phyloP scores from a whole-genome alignment of 2,113 vertebrate genomes.

The Mesocricetus auratus region DNA sequence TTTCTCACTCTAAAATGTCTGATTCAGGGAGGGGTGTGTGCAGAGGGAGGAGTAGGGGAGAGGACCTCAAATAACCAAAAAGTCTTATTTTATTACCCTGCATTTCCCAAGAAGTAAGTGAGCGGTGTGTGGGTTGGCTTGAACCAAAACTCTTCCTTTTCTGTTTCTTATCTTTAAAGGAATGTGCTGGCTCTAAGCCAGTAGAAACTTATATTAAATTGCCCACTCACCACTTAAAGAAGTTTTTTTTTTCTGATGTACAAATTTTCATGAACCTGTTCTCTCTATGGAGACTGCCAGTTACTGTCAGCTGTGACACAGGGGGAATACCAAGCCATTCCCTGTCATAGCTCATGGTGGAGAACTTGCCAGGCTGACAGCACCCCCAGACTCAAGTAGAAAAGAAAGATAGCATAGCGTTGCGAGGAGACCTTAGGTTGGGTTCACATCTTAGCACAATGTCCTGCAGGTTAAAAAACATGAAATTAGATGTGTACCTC shows the following conservation, averaged over 20 bases:
- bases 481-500: neutral
- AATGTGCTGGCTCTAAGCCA: neutral
- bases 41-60: neutral
- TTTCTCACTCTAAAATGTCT: slow-evolving; percentile 91
- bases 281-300: neutral
- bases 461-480: neutral
- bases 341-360: neutral
- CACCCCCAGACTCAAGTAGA: neutral
- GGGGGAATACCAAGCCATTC: neutral
- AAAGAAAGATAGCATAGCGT: neutral
- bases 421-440: neutral
- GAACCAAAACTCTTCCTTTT: slow-evolving; percentile 82
- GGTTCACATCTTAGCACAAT: neutral
- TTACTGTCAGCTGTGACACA: neutral
- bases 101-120: slow-evolving; percentile 80
- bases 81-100: slow-evolving; percentile 82
- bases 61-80: slow-evolving; percentile 83
- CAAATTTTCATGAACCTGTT: slow-evolving; percentile 25
- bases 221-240: neutral
- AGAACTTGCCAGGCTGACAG: too few relatives aligned
- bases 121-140: slow-evolving; percentile 71
- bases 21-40: slow-evolving; percentile 73
- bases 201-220: slow-evolving; percentile 5
- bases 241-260: neutral
- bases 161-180: slow-evolving; percentile 62